Conservation (phyloP, 2,888 invertebrate genomes). For the Agapostemon virescens region DNA sequence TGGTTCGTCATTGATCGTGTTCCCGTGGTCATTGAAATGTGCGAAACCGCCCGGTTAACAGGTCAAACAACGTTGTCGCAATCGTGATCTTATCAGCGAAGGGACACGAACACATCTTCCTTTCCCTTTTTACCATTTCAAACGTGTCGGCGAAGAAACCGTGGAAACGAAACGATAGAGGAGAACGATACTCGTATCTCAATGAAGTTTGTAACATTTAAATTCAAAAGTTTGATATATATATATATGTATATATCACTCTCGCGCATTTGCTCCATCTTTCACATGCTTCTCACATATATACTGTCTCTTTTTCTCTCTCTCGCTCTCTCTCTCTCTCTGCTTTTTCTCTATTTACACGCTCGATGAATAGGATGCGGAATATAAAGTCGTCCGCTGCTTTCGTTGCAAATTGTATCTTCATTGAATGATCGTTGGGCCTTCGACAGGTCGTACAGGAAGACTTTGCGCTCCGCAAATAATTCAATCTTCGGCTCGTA, state of each 20-base stretch:
- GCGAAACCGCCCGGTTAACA: conserved; percentile 6
- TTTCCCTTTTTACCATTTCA: neutral
- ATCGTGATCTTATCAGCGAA: neutral
- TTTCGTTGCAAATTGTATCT: conserved; percentile 70
- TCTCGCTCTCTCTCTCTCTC: neutral
- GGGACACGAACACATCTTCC: neutral
- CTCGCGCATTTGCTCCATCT: conserved; percentile 69
- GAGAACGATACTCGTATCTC: conserved; percentile 44
- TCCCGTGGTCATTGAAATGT: neutral
- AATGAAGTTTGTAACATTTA: conserved; percentile 68
- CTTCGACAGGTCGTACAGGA: conserved; percentile 43
- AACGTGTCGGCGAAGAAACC: conserved; percentile 42
- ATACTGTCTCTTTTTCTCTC: neutral
- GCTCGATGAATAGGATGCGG: conserved; percentile 72
- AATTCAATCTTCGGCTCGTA: conserved; percentile 56
- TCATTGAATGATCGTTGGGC: conserved; percentile 38
- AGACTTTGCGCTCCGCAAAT: conserved; percentile 67
- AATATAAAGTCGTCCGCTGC: conserved; percentile 68
- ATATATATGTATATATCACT: conserved; percentile 49
- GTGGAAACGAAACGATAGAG: conserved; percentile 46
- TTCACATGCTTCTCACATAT: conserved; percentile 65
- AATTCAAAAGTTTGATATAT: conserved; percentile 76
- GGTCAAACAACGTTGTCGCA: conserved; percentile 10
- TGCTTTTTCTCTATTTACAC: conserved; percentile 71
- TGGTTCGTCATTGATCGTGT: neutral